phyloP scores from a whole-genome alignment of 1,140 invertebrate species.

The Atopsyche davidsoni region DNA sequence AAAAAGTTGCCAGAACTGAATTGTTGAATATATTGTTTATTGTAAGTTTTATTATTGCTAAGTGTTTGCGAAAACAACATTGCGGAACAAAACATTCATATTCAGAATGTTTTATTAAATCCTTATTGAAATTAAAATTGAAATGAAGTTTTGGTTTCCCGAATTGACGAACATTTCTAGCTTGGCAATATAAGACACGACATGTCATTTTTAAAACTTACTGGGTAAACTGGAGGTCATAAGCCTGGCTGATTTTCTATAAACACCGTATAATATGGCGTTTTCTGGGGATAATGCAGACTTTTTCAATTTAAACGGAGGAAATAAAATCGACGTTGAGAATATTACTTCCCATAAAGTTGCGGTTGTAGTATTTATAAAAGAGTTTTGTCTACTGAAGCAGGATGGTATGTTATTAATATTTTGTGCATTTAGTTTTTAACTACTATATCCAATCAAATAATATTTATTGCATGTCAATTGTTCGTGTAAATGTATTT shows the following conservation, averaged over 20 bases:
- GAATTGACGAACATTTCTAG: no score
- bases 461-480: not conserved
- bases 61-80: no score
- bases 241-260: no score
- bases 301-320: slow-evolving; percentile 18
- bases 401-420: slow-evolving; percentile 16
- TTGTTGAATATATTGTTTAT: no score
- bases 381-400: slow-evolving; percentile 37
- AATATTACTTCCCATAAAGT: slow-evolving; percentile 49
- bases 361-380: slow-evolving; percentile 46
- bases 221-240: not conserved
- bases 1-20: no score
- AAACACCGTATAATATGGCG: slow-evolving; percentile 20
- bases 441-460: slow-evolving; percentile 4
- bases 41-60: no score
- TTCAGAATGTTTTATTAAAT: no score
- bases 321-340: slow-evolving; percentile 35
- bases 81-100: no score
- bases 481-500: slow-evolving; percentile 1
- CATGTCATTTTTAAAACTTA: not conserved
- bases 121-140: no score
- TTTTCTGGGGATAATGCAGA: slow-evolving; percentile 14
- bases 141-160: no score
- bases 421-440: slow-evolving; percentile 1
- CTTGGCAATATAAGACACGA: no score